phyloP scores from a whole-genome alignment of 2,797 vertebrate species.

The Acipenser transmontanus region DNA sequence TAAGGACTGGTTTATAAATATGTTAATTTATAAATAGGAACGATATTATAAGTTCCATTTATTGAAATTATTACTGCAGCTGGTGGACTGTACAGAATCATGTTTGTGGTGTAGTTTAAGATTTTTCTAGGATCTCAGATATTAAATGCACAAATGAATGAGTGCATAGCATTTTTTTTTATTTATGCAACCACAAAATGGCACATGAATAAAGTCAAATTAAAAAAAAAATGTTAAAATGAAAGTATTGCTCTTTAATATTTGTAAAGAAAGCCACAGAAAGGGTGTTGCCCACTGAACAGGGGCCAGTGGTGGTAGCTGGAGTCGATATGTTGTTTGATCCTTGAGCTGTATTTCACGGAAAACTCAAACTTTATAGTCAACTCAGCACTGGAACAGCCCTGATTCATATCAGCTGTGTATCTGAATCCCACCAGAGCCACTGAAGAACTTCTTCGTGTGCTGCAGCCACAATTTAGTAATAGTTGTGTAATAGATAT shows the following conservation, averaged over 20 bases:
- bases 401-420: slow-evolving; percentile 52
- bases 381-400: slow-evolving; percentile 46
- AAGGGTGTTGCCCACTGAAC: slow-evolving; percentile 65
- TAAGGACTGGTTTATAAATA: background rate
- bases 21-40: background rate
- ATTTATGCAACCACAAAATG: slow-evolving; percentile 60
- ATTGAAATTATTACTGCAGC: slow-evolving; percentile 34
- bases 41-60: slow-evolving; percentile 13
- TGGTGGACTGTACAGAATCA: slow-evolving; percentile 30
- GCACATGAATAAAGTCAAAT: slow-evolving; percentile 61
- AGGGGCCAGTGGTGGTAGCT: slow-evolving; percentile 44
- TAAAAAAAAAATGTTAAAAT: slow-evolving; percentile 42
- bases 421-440: slow-evolving; percentile 51
- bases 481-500: slow-evolving; percentile 64
- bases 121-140: slow-evolving; percentile 41
- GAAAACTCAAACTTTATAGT: slow-evolving; percentile 63
- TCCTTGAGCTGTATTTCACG: slow-evolving; percentile 50
- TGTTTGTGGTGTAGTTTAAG: slow-evolving; percentile 35
- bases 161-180: slow-evolving; percentile 40
- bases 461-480: slow-evolving; percentile 68
- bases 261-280: slow-evolving; percentile 68
- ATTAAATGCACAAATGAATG: slow-evolving; percentile 48
- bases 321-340: slow-evolving; percentile 48
- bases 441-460: slow-evolving; percentile 58
- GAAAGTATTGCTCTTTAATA: slow-evolving; percentile 73